Evolutionary conservation across 2,113 vertebrate species (phyloP), one percentile per base, ranked within the genome.

Genomic region (Rhynchopsitta pachyrhyncha): DNA sequence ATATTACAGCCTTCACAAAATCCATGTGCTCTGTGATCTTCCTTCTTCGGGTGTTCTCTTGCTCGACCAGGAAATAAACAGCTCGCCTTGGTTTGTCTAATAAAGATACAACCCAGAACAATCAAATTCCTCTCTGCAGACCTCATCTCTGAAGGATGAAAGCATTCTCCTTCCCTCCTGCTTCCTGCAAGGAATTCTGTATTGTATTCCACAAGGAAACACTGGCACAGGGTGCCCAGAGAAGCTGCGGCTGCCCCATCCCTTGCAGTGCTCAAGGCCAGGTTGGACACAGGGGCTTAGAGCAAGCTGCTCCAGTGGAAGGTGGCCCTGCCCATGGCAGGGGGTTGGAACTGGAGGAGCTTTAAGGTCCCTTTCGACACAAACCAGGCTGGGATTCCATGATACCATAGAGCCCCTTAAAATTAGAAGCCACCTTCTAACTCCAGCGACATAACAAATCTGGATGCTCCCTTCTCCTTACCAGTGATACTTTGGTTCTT

Each of bases 11-110:
- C 47, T 64, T 17, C 13, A 13, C 27, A 50, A 62, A 50, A 28
- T 4, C 8, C 3, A 1, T 1, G 3, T 7, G 33, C 22, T 4
- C 4, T 6, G 14, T 17, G 33, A n/a, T 49, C 33, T 60, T n/a
- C 29, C 53, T 46, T 27, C 10, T 16, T 13, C 11, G 4, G n/a
- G 7, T 7, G 53, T 8, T 39, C 18, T 33, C 2, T 13, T 13
- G 35, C 66, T 41, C 53, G 22, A 16, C 6, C 2, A 20, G 6
- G 18, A 59, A 17, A 29, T 33, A 28, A 82, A 5, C 10, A 37
- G 28, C n/a, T 59, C 6, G 0, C 27, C 44, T 28, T 13, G 29
- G 23, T 22, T 22, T 49, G 17, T 6, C 17, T 39, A 22, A 27
- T 7, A 22, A 33, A 49, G 53, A 33, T 5, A 39, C 9, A 27